Base-by-base conservation (phyloP, 2,113 vertebrate genomes). In the Leptocoma aspasia region DNA sequence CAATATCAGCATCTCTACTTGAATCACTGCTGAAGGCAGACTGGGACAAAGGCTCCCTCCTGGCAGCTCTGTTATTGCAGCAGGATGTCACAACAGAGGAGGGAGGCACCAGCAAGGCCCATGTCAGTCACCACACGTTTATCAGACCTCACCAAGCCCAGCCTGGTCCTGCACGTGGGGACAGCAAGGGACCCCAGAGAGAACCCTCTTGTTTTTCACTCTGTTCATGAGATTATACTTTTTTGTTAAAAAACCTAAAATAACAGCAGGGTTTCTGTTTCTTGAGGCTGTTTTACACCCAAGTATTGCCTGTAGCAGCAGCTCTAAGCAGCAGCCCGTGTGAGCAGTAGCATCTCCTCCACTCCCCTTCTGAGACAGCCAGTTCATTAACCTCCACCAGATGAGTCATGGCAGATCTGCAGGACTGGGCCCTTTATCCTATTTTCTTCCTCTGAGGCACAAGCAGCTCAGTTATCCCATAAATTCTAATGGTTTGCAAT, bases 401-500 rank as follows among this genome's bases (percentile, higher is more conserved):
- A 13, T 77, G 39, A 80, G 19, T 64, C 61, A 45, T 9, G 5
- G 53, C 85, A 86, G 31, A 71, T 56, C 57, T 84, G 30, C 84
- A 85, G 45, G 27, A 82, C 2, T 66, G 76, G 50, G 54, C 45
- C 52, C 11, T 80, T 95, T 78, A 89, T 82, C 41, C 37, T 11
- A 0, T 90, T 73, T 80, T 47, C 72, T 83, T 85, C 54, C 79
- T 81, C 71, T 86, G 72, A 71, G 76, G 82, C 89, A 63, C 50
- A 89, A 64, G 68, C 76, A 89, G 52, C 84, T 92, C 64, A 81
- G 68, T 70, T 89, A 86, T 81, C 68, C 68, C 72, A 52, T 90
- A 73, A 92, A 83, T 89, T 86, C 64, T 66, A 86, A 50, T 61
- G 59, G 60, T 52, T 83, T 90, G 47, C 76, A 54, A 11, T 77